Evolutionary conservation across 1,140 invertebrate genomes (phyloP).

Genomic region (Zaprionus inermis): DNA sequence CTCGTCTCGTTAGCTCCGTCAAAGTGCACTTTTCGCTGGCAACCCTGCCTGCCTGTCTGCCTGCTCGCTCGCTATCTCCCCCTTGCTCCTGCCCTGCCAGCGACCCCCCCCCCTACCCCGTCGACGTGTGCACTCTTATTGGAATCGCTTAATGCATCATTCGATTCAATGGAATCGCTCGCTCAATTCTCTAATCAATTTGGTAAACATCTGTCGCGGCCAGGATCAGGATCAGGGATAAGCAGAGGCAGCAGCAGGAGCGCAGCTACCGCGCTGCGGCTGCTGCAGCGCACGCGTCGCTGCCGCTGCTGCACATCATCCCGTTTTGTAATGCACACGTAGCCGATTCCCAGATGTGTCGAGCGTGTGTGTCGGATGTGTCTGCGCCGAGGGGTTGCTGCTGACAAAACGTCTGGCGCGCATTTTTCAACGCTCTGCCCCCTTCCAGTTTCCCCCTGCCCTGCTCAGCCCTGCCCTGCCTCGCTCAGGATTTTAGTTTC

Average conservation of each 20-base stretch:
- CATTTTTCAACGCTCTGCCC: slow-evolving; percentile 67
- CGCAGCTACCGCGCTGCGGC: slow-evolving; percentile 16
- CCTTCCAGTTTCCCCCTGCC: background rate
- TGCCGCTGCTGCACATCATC: slow-evolving; percentile 67
- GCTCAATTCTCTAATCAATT: slow-evolving; percentile 72
- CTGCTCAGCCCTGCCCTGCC: background rate
- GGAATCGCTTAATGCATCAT: slow-evolving; percentile 59
- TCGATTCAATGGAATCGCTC: slow-evolving; percentile 53
- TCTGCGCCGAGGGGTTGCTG: slow-evolving; percentile 61
- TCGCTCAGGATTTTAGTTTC: slow-evolving; percentile 53
- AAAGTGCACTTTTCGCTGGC: slow-evolving; percentile 37
- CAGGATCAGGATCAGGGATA: slow-evolving; percentile 45
- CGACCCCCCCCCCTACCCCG: background rate
- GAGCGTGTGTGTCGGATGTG: slow-evolving; percentile 2
- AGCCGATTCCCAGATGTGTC: slow-evolving; percentile 70
- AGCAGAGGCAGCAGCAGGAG: slow-evolving; percentile 16
- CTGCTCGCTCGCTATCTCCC: background rate
- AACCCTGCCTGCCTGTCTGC: too few species aligned
- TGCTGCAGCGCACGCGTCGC: slow-evolving; percentile 58
- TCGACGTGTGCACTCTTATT: slow-evolving; percentile 1
- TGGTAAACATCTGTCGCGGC: slow-evolving; percentile 77
- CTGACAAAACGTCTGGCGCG: slow-evolving; percentile 65
- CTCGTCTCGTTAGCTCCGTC: slow-evolving; percentile 54
- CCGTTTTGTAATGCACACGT: slow-evolving; percentile 74
- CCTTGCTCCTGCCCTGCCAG: background rate